Base-by-base conservation (phyloP, 2,888 invertebrate species). In the Scaptomyza flava region DNA sequence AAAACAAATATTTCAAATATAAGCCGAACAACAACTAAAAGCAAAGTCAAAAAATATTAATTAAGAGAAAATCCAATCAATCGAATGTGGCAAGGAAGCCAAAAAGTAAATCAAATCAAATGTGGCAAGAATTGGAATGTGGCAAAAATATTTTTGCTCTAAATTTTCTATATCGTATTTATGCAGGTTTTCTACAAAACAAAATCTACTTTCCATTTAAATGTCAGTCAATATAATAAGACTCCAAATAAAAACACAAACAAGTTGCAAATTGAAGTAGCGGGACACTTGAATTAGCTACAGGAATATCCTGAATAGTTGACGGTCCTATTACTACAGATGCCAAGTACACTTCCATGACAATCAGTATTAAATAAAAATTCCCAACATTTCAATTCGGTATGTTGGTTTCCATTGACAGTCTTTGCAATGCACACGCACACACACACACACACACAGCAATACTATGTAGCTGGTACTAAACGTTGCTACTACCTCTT, bases 341-440 rank as follows among this genome's bases (percentile, higher is more conserved):
- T 54, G 23, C 31, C 41, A 8, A 36, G 42, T 20, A 33, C 9
- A 8, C 30, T 20, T 42, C 8, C 17, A 36, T n/a, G 33, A 27
- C 27, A 57, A 63, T 68, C 45, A 38, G 52, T 53, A 34, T 51
- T 52, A 31, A 64, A 46, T 46, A 42, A 57, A 45, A 52, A 38
- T 41, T 42, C 9, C 34, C 20, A 5, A 45, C 64, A 50, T 69
- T 73, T 54, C 42, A 58, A 68, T 68, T 68, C 52, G 9, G 27
- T 23, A 41, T 51, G 38, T 58, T 54, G 51, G 47, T 53, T 62
- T 57, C 42, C 38, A 48, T 42, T 43, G 8, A 17, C 41, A 45
- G 36, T 53, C 27, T 43, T 61, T 36, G 48, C 45, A 41, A 47
- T 20, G 43, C 36, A 42, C 34, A 4, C 36, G n/a, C 8, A 14